Base-by-base conservation (phyloP, 92 coral and sea anemone genomes). In the Epizoanthus ramosus region DNA sequence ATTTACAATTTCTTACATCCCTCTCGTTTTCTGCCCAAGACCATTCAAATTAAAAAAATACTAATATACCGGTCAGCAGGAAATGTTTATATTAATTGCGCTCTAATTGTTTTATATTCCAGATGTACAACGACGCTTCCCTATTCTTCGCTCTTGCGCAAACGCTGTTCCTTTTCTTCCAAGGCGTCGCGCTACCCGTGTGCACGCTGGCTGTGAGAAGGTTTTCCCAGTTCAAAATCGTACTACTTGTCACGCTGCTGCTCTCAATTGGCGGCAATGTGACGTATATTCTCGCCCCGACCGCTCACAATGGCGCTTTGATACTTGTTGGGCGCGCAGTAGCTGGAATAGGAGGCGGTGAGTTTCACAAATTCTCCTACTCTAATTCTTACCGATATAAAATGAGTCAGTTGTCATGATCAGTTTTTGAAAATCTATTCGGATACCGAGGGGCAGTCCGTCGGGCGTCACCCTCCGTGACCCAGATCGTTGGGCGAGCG, bases 271-370 rank as follows among this genome's bases (percentile, higher is more conserved):
- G 28, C 57, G 84, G 84, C 9, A 80, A 80, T 19, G 75, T 80
- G 56, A 33, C 28, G 54, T 80, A 80, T 76, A 63, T 80, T 2
- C 23, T 65, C 25, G 76, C 75, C 25, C 39, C 54, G 10, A 41
- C 18, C n/a, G 47, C 56, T n/a, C 39, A 41, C 74, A 80, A 15
- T 37, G 61, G 41, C 16, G 54, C 21, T 17, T 25, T 80, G 6
- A 53, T 80, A 35, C 50, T 80, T 7, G 33, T 80, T 31, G 84
- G 84, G 28, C 53, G 84, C 31, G 74, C 74, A 21, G 77, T 65
- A 22, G 84, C 84, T 3, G 84, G 75, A n/a, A n/a, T 45, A 8
- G 84, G 84, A n/a, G 84, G 77, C 15, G 84, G 84, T 80, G 18
- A 22, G 84, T 39, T 28, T 47, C 18, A 28, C 21, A 54, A 6